Evolutionary conservation across 2,888 invertebrate genomes (phyloP).

Genomic region (Synergus gifuensis): DNA sequence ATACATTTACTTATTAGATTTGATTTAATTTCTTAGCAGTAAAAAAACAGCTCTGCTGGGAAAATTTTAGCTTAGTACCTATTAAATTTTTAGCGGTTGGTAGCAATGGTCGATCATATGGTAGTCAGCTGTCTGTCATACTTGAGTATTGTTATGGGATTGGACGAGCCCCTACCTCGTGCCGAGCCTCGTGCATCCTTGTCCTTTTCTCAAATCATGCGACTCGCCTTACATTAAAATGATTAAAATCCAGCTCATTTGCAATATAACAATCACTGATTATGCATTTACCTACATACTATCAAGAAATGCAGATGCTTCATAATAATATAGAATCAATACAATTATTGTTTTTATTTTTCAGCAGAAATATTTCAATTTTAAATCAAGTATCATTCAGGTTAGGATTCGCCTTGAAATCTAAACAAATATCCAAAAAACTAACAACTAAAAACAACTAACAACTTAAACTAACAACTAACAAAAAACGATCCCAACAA

Average conservation of each 20-base stretch:
- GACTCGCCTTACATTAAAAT: conserved; percentile 3
- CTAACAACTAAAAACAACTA: no score
- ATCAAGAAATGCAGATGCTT: not conserved
- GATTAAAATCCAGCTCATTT: conserved; percentile 13
- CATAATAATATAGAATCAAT: not conserved
- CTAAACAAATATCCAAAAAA: no score
- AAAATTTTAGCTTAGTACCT: not conserved
- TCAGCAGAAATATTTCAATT: not conserved
- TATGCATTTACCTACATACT: not conserved
- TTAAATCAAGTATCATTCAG: no score
- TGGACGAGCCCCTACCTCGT: conserved; percentile 40
- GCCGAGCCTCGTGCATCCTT: conserved; percentile 3
- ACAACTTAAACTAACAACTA: no score
- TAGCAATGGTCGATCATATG: conserved; percentile 54
- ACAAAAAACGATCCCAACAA: no score
- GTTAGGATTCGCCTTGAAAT: no score
- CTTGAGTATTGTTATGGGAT: conserved; percentile 27
- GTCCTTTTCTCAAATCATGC: conserved; percentile 36
- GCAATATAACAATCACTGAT: not conserved
- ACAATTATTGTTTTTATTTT: not conserved
- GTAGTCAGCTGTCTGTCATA: conserved; percentile 52
- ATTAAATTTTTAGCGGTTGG: conserved; percentile 43
- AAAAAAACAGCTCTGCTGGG: not conserved
- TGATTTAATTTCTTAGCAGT: not conserved
- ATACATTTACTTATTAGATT: not conserved